phyloP scores from a whole-genome alignment of 2,113 vertebrate species.

The Sardina pilchardus region DNA sequence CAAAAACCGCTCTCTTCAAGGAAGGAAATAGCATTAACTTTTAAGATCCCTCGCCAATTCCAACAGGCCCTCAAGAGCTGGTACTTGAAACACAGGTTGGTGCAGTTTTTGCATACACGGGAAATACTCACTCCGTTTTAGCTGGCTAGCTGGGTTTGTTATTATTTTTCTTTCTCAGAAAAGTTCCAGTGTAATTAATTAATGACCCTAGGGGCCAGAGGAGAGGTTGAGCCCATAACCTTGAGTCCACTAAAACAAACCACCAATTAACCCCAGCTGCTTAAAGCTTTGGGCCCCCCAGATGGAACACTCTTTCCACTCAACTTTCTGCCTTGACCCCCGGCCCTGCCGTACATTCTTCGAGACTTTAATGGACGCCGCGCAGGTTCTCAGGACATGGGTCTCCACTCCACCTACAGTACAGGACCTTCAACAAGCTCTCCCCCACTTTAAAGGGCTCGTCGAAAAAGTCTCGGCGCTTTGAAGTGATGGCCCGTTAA shows the following conservation, averaged over 20 bases:
- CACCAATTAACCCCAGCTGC: conserved; percentile 19
- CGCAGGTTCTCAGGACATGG: not conserved
- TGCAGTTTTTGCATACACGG: not conserved
- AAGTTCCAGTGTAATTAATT: conserved; percentile 36
- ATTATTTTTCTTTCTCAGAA: not conserved
- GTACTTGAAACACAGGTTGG: not conserved
- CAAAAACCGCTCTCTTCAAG: not conserved
- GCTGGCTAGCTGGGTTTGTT: not conserved
- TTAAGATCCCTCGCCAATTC: conserved; percentile 8
- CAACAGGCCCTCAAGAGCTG: conserved; percentile 8
- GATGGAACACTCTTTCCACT: conserved; percentile 12
- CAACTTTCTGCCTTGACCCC: not conserved
- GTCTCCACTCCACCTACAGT: not conserved
- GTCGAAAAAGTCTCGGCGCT: not conserved
- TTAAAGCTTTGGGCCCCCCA: conserved; percentile 37
- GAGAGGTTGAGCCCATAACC: conserved; percentile 43
- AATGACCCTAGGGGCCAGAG: conserved; percentile 30
- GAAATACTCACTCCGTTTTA: not conserved
- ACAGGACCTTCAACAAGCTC: not conserved
- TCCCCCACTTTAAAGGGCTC: not conserved
- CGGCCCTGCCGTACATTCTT: not conserved
- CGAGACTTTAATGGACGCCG: not conserved
- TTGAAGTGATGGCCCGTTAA: conserved; percentile 1
- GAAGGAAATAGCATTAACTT: not conserved
- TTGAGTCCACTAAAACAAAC: conserved; percentile 48